Conservation (phyloP, 1,140 invertebrate genomes). For the honey bee (Apis mellifera) region Amel_HAv3.1 CM009942.2:6386501-6387000, state of each 20-base stretch:
- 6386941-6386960: not conserved
- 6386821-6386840: not conserved
- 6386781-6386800: not conserved
- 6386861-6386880: constrained; percentile 21
- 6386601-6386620: constrained; percentile 22
- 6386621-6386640: not conserved
- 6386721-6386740: not conserved
- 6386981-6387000: not conserved
- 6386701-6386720: too few relatives aligned
- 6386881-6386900: constrained; percentile 14
- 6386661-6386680: not conserved
- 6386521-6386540: constrained; percentile 14
- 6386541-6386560: not conserved
- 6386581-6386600: not conserved
- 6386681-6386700: too few relatives aligned
- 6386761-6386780: constrained; percentile 1
- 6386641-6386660: not conserved
- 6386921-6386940: not conserved
- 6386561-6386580: constrained; percentile 4
- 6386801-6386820: not conserved
- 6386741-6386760: not conserved
- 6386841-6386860: constrained; percentile 18
- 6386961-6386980: not conserved
- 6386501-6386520: not conserved
- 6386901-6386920: not conserved